Conservation (phyloP, 2,888 invertebrate genomes). For the Prostheceraeus crozeri region DNA sequence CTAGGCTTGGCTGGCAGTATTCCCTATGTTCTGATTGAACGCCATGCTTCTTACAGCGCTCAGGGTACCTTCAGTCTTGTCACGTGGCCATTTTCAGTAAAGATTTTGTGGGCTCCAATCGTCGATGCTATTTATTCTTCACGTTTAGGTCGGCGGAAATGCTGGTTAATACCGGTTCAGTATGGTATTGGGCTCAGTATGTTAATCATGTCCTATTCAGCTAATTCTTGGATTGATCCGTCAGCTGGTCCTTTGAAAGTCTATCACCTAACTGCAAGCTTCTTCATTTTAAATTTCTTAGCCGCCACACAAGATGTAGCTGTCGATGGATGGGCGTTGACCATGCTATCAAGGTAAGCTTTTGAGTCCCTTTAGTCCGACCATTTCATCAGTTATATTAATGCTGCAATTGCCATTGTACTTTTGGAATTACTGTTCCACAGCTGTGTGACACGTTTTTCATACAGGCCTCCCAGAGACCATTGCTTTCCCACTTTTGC, state of each 20-base stretch:
- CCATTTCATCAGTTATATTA: no score
- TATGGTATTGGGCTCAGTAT: constrained; percentile 76
- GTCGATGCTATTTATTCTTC: constrained; percentile 81
- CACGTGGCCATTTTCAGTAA: constrained; percentile 78
- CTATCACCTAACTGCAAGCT: constrained; percentile 67
- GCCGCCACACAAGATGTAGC: constrained; percentile 99
- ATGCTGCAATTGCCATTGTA: no score
- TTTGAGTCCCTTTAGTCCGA: no score
- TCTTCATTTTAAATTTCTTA: constrained; percentile 83
- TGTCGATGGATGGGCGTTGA: constrained; percentile 98
- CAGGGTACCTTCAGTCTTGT: constrained; percentile 77
- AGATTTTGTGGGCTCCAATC: constrained; percentile 93
- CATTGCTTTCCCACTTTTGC: no score
- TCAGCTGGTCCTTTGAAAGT: constrained; percentile 63
- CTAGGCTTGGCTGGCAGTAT: constrained; percentile 85
- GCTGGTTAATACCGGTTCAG: constrained; percentile 78
- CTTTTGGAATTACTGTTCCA: no score
- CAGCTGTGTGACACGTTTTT: no score
- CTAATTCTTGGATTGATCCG: constrained; percentile 64
- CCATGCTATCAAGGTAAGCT: constrained; percentile 80
- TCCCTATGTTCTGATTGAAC: constrained; percentile 86
- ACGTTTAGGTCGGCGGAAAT: constrained; percentile 82
- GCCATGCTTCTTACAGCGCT: constrained; percentile 71
- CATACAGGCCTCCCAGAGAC: no score
- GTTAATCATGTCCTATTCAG: constrained; percentile 76